These are phyloP conservation scores for Dryobota labecula DNA, from an alignment of 2,888 invertebrate genomes.

Conservation along the genomic window DNA sequence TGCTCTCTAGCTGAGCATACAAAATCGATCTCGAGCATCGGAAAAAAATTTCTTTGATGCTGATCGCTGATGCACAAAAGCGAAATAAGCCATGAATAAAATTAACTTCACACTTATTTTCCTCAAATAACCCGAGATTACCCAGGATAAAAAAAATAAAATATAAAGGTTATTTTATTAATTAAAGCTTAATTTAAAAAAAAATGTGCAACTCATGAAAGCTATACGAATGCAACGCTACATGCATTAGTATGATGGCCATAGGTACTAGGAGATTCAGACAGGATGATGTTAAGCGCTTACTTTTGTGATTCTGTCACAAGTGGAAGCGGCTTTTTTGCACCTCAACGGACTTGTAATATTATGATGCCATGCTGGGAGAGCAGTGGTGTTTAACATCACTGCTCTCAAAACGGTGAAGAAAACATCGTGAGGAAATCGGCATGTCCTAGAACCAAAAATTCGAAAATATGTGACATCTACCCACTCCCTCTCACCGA, in stretches of 20 bases:
- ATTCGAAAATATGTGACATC: no score
- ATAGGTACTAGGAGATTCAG: neutral
- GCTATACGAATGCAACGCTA: neutral
- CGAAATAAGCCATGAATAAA: no score
- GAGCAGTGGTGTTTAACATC: no score
- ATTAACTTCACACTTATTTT: neutral
- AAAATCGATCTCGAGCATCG: neutral
- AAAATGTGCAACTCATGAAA: neutral
- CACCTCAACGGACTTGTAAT: neutral
- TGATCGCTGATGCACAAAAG: conserved; percentile 5
- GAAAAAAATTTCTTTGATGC: neutral
- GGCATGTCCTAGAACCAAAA: no score
- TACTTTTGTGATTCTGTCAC: neutral
- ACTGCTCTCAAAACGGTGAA: no score
- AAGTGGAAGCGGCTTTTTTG: neutral
- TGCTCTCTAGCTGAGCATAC: neutral
- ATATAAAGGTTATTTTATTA: no score
- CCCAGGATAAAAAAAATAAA: no score
- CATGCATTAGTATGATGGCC: neutral
- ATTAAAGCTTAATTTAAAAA: no score
- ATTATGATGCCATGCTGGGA: conserved; percentile 1
- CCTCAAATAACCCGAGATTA: no score
- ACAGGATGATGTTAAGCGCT: neutral
- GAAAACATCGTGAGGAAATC: no score
- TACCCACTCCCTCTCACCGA: no score